Base-by-base conservation (phyloP, 1,140 invertebrate species). In the Caenorhabditis tropicalis region DNA sequence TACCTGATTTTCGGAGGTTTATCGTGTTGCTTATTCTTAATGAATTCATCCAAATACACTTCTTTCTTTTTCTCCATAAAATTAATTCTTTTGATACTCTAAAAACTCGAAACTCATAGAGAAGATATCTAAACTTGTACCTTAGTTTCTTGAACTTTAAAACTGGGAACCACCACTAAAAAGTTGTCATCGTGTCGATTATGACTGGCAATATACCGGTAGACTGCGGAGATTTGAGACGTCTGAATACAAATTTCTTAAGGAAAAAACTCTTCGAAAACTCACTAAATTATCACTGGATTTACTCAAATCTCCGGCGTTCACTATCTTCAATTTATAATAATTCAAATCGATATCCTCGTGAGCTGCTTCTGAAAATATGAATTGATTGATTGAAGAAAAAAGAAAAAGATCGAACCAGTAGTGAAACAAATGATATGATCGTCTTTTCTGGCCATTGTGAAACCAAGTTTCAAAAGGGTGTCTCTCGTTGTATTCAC, bases 41-140 rank as follows among this genome's bases (percentile, higher is more conserved):
- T 74, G n/a, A 74, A 74, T 43, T 74, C 65, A 46, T 74, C 65
- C 36, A 74, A 46, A 74, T 74, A 74, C 2, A 74, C 65, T n/a
- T 74, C 65, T 24, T 74, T 74, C 36, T 74, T 74, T 21, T 74
- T 74, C n/a, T 74, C 65, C 65, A 74, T 74, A 9, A 74, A 74
- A 46, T 74, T 74, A 12, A 74, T 74, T 43, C 65, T 12, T 74
- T 74, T 74, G 65, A 21, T 24, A 0, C 7, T 43, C 65, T 74
- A 36, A 39, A 74, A 39, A 19, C n/a, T n/a, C n/a, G n/a, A n/a
- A n/a, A n/a, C n/a, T n/a, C n/a, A n/a, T n/a, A n/a, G n/a, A n/a
- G n/a, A n/a, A n/a, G n/a, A n/a, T n/a, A n/a, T n/a, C n/a, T n/a
- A n/a, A n/a, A n/a, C n/a, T n/a, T n/a, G n/a, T n/a, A 74, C 65